Evolutionary conservation across 2,888 invertebrate species (phyloP).

Genomic region (Drosophila tanythrix): DNA sequence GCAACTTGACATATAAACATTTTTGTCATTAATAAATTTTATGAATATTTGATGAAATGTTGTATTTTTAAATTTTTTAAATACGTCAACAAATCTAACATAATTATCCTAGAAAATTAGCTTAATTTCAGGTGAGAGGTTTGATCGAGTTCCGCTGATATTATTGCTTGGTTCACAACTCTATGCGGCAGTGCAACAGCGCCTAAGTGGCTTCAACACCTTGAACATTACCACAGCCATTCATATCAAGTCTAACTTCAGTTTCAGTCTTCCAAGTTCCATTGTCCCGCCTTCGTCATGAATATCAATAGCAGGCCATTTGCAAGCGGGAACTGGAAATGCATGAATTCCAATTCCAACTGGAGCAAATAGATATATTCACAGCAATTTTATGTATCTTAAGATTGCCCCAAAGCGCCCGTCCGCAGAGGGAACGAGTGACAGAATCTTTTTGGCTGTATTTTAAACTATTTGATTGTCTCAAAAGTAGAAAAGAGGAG

Average conservation of each 20-base stretch:
- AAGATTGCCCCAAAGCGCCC: conserved; percentile 38
- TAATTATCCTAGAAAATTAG: not conserved
- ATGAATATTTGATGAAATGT: not conserved
- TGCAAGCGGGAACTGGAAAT: conserved; percentile 15
- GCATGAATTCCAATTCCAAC: conserved; percentile 38
- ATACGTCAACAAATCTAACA: not conserved
- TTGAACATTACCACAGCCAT: not conserved
- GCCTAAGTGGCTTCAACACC: conserved; percentile 3
- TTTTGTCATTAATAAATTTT: not conserved
- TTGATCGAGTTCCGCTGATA: not conserved
- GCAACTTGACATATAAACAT: not conserved
- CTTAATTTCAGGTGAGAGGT: not conserved
- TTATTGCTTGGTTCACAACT: not conserved
- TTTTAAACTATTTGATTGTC: conserved; percentile 43
- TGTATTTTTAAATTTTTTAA: not conserved
- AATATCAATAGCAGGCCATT: conserved; percentile 45
- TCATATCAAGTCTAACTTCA: conserved; percentile 8
- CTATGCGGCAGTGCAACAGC: not conserved
- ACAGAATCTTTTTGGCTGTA: conserved; percentile 29
- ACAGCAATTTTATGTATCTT: conserved; percentile 65
- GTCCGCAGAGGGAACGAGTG: conserved; percentile 38
- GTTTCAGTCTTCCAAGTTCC: conserved; percentile 4
- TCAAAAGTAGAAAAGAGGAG: not conserved
- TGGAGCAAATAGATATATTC: conserved; percentile 46
- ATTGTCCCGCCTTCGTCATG: conserved; percentile 21